phyloP scores from a whole-genome alignment of 1,140 invertebrate species.

The Drosophila tani region DNA sequence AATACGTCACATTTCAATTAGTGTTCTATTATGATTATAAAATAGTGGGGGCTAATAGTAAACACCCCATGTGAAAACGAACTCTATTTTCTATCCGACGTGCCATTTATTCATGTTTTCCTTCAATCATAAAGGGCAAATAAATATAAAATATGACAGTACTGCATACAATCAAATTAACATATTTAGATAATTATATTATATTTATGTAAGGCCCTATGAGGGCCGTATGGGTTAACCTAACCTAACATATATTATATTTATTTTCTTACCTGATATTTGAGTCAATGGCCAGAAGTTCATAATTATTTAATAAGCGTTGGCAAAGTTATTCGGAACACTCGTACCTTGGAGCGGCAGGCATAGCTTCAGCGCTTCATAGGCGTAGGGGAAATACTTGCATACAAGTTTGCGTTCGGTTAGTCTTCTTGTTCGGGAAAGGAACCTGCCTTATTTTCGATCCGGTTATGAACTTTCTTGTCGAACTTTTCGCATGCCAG shows the following conservation, averaged over 20 bases:
- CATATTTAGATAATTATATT: not conserved
- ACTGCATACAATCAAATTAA: not conserved
- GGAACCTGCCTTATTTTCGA: not conserved
- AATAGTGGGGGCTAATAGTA: too few species aligned
- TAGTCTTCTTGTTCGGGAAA: not conserved
- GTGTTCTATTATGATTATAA: not conserved
- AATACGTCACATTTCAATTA: not conserved
- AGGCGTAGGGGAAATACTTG: not conserved
- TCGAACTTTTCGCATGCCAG: slow-evolving; percentile 60
- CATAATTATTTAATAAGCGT: slow-evolving; percentile 45
- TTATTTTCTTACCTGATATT: slow-evolving; percentile 2
- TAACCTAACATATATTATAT: too few species aligned
- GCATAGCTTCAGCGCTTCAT: slow-evolving; percentile 18
- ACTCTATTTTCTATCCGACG: too few species aligned
- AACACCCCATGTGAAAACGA: not conserved
- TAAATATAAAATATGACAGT: not conserved
- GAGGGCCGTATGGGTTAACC: too few species aligned
- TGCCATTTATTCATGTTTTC: not conserved
- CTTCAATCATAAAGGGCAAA: not conserved
- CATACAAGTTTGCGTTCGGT: not conserved
- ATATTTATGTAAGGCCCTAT: not conserved
- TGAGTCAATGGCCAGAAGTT: slow-evolving; percentile 5
- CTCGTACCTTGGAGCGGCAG: slow-evolving; percentile 5
- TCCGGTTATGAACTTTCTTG: slow-evolving; percentile 49
- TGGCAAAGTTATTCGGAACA: slow-evolving; percentile 45